Conservation (phyloP, 2,113 vertebrate genomes). For the Crotalus viridis region DNA sequence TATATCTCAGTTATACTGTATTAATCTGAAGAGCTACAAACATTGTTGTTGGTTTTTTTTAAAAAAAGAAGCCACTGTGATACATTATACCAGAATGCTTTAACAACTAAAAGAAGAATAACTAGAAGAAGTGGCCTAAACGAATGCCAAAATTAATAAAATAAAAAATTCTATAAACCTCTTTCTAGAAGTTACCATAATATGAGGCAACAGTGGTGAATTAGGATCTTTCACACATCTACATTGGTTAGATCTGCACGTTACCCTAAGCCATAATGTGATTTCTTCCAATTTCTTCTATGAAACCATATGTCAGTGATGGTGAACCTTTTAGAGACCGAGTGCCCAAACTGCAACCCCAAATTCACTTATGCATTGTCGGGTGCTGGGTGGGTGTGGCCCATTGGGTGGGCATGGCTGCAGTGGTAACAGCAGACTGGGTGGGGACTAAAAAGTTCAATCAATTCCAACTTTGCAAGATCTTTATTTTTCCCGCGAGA, state of each 20-base stretch:
- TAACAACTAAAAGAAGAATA: neutral
- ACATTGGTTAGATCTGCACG: neutral
- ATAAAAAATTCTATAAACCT: neutral
- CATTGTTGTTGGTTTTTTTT: neutral
- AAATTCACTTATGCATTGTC: no score
- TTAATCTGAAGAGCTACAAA: conserved; percentile 7
- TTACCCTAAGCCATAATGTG: neutral
- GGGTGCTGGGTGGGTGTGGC: no score
- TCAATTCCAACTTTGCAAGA: no score
- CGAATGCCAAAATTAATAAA: neutral
- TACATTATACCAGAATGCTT: neutral
- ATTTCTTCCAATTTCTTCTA: neutral
- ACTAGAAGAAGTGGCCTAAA: neutral
- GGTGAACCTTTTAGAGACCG: no score
- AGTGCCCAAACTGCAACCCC: no score
- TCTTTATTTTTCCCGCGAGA: no score
- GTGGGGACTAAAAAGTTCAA: no score
- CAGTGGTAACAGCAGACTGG: no score
- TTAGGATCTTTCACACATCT: neutral
- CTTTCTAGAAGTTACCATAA: neutral
- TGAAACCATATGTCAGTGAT: neutral
- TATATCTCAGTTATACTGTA: conserved; percentile 10
- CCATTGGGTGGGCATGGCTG: no score
- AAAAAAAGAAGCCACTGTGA: conserved; percentile 6
- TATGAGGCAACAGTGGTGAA: neutral